Evolutionary conservation across 2,888 invertebrate genomes (phyloP).

Genomic region (Oligia latruncula): DNA sequence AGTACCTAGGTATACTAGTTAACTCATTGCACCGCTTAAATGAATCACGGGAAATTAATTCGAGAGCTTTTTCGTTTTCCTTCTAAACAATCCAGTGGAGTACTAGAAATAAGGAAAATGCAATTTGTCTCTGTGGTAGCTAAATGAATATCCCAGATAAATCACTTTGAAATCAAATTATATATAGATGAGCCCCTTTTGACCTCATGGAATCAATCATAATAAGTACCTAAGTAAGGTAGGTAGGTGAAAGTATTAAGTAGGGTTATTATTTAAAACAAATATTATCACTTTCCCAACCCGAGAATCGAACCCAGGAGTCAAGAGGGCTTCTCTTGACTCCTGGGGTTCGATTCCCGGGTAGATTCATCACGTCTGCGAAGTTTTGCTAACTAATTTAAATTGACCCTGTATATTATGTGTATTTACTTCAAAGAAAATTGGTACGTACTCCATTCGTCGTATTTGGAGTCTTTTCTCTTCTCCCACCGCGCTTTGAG

Average conservation of each 20-base stretch:
- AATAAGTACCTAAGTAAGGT: neutral
- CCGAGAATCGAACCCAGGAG: neutral
- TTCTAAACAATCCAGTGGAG: conserved; percentile 2
- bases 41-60: conserved; percentile 51
- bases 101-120: conserved; percentile 27
- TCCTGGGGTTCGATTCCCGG: too few relatives aligned
- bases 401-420: too few relatives aligned
- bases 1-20: neutral
- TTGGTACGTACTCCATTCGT: conserved; percentile 94
- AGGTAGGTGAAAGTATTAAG: too few relatives aligned
- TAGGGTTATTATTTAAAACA: neutral
- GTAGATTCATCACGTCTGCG: too few relatives aligned
- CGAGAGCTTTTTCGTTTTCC: conserved; percentile 45
- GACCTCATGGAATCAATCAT: neutral
- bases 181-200: neutral
- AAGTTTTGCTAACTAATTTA: too few relatives aligned
- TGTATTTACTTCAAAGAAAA: too few relatives aligned
- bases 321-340: too few relatives aligned
- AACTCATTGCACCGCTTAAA: neutral
- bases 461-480: conserved; percentile 94
- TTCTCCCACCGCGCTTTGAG: conserved; percentile 96
- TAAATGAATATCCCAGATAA: neutral
- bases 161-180: too few relatives aligned
- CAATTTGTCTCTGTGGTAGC: neutral
- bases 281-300: neutral